Conservation (phyloP, 2,797 vertebrate species). For the Cirrhinus molitorella region DNA sequence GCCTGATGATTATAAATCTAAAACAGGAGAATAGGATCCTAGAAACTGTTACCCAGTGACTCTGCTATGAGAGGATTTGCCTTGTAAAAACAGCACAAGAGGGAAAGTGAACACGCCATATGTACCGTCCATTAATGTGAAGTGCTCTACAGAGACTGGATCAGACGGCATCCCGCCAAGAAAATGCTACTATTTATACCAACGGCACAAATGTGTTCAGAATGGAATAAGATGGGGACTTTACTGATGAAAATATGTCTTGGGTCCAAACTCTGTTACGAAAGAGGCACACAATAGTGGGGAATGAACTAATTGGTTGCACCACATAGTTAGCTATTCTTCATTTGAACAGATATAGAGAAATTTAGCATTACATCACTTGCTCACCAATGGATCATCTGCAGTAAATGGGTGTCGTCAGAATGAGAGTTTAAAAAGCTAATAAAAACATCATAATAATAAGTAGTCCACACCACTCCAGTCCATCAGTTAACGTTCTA, state of each 20-base stretch:
- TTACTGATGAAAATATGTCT: neutral
- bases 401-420: too few relatives aligned
- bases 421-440: neutral
- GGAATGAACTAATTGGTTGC: neutral
- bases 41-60: conserved; percentile 33
- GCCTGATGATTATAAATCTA: conserved; percentile 46
- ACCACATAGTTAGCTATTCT: neutral
- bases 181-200: conserved; percentile 2
- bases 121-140: conserved; percentile 22
- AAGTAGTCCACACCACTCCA: too few relatives aligned
- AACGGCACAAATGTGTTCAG: neutral
- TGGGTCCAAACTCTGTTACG: neutral
- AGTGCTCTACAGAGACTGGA: neutral
- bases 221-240: neutral
- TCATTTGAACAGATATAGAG: too few relatives aligned
- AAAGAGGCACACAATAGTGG: neutral
- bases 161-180: neutral
- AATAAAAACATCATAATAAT: neutral
- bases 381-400: too few relatives aligned
- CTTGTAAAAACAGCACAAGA: conserved; percentile 30
- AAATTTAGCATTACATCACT: too few relatives aligned
- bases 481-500: too few relatives aligned
- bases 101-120: conserved; percentile 15
- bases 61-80: neutral
- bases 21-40: conserved; percentile 28